A percentile compares a stretch with the other conserved stretches of the same genome.
Evolutionary conservation across 1,140 invertebrate species (phyloP).

Genomic region (Caenorhabditis elegans): DNA sequence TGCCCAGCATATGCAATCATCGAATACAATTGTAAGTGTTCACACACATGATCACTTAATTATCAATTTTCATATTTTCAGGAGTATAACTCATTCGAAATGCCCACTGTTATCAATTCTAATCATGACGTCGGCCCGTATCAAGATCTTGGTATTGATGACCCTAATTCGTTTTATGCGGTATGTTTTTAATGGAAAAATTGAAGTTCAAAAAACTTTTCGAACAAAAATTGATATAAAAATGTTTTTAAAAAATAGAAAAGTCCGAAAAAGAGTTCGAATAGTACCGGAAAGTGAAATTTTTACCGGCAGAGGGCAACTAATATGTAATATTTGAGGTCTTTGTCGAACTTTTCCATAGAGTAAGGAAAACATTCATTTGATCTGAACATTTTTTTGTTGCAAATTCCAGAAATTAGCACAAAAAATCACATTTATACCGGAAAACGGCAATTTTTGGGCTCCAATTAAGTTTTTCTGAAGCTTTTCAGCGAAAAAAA

Average conservation of each 20-base stretch:
- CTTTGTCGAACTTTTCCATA: too few species aligned
- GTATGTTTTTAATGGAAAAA: not conserved
- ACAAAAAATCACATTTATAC: too few species aligned
- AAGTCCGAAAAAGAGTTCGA: not conserved
- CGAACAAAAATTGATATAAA: not conserved
- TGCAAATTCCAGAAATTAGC: too few species aligned
- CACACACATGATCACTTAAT: not conserved
- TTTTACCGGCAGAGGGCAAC: too few species aligned
- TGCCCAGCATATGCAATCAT: not conserved
- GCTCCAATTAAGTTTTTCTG: too few species aligned
- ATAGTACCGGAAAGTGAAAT: too few species aligned
- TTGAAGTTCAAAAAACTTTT: not conserved
- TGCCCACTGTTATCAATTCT: not conserved
- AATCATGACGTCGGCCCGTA: not conserved
- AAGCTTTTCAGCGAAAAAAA: too few species aligned
- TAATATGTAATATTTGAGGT: too few species aligned
- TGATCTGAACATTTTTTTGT: too few species aligned
- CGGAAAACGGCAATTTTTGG: too few species aligned
- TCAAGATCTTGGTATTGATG: not conserved
- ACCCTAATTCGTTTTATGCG: not conserved
- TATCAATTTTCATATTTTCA: not conserved
- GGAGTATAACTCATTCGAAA: conserved; percentile 18
- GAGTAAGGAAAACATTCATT: too few species aligned
- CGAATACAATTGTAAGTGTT: not conserved
- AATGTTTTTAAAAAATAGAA: too few species aligned